phyloP scores from a whole-genome alignment of 2,888 invertebrate species.

The Tipula helvola region DNA sequence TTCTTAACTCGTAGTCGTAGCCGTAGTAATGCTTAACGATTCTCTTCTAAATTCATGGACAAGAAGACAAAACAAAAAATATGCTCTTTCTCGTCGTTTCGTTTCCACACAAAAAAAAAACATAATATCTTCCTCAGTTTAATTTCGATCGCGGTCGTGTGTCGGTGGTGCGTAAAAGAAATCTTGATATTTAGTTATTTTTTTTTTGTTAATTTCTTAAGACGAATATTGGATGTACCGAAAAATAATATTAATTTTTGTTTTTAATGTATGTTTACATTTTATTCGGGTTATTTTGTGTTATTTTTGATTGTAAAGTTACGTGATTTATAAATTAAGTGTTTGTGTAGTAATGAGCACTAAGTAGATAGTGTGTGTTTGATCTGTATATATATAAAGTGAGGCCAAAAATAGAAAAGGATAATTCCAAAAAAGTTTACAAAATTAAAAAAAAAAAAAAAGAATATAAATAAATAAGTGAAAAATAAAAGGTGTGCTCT shows the following conservation, averaged over 20 bases:
- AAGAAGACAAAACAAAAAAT: neutral
- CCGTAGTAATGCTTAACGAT: neutral
- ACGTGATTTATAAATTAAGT: neutral
- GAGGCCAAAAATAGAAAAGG: neutral
- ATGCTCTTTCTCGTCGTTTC: neutral
- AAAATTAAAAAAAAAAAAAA: neutral
- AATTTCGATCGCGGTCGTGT: neutral
- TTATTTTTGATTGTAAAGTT: neutral
- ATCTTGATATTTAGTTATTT: neutral
- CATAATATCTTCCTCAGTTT: neutral
- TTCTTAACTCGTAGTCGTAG: neutral
- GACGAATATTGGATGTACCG: neutral
- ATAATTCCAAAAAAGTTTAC: neutral
- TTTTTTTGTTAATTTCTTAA: neutral
- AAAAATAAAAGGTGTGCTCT: neutral
- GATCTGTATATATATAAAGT: neutral
- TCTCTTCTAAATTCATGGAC: neutral
- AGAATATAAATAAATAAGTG: neutral
- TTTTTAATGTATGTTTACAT: neutral
- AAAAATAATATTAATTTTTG: neutral
- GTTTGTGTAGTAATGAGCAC: neutral
- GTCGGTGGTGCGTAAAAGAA: neutral
- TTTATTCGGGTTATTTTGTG: neutral
- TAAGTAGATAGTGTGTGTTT: neutral
- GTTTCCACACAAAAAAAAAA: neutral